phyloP scores from a whole-genome alignment of 2,888 invertebrate species.

The Pollenia angustigena region DNA sequence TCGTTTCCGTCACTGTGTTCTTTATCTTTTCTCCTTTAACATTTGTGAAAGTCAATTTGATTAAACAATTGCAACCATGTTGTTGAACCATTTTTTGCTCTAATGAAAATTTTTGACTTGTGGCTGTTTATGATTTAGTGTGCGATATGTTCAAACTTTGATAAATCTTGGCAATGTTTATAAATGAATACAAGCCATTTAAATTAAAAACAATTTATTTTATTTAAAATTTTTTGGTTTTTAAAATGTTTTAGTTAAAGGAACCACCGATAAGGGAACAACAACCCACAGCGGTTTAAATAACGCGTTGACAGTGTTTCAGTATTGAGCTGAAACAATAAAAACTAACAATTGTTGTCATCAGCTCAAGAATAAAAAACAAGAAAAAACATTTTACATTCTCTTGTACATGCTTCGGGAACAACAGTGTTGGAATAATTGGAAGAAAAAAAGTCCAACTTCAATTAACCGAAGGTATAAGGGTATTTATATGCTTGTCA shows the following conservation, averaged over 20 bases:
- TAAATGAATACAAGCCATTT: too few species aligned
- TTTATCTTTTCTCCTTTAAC: too few species aligned
- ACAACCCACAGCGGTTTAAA: background rate
- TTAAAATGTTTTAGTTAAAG: background rate
- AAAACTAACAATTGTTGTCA: background rate
- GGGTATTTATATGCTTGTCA: too few species aligned
- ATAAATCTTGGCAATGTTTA: background rate
- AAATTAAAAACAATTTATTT: background rate
- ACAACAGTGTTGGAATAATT: background rate
- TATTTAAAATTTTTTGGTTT: background rate
- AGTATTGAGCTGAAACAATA: slow-evolving; percentile 21
- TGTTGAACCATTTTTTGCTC: background rate
- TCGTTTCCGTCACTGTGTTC: too few species aligned
- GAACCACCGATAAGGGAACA: too few species aligned
- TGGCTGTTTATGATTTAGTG: too few species aligned
- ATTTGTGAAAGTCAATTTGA: too few species aligned
- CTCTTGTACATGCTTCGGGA: background rate
- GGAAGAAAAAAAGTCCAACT: too few species aligned
- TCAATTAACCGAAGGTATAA: too few species aligned
- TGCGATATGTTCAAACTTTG: slow-evolving; percentile 21
- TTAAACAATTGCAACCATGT: too few species aligned
- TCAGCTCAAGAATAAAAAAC: background rate
- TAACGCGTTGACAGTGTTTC: slow-evolving; percentile 4
- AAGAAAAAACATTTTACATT: background rate
- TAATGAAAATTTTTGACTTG: background rate